Evolutionary conservation across 2,888 invertebrate genomes (phyloP).

Genomic region (Falcaria lacertinaria): DNA sequence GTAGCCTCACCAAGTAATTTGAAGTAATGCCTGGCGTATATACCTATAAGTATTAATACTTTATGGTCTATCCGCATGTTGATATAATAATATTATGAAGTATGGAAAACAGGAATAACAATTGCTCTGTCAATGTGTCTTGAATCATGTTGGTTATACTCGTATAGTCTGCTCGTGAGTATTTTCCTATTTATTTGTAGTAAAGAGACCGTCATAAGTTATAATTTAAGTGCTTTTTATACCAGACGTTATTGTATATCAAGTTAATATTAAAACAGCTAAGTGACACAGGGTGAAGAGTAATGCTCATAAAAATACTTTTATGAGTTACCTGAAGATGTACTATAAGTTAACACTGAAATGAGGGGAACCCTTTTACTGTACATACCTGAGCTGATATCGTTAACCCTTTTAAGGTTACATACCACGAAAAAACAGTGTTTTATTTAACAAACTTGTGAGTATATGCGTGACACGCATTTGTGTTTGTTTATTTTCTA

Average conservation of each 20-base stretch:
- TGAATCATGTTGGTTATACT: neutral
- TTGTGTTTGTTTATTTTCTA: neutral
- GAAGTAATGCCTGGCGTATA: no score
- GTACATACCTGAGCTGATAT: conserved; percentile 2
- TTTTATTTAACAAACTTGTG: no score
- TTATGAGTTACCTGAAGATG: conserved; percentile 21
- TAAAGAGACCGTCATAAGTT: neutral
- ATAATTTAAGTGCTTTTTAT: neutral
- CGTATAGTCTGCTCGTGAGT: conserved; percentile 1
- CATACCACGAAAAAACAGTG: neutral
- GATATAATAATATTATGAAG: neutral
- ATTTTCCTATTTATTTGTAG: neutral
- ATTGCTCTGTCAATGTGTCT: neutral
- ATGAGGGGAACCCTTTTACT: conserved; percentile 15
- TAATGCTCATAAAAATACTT: conserved; percentile 19
- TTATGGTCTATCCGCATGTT: neutral
- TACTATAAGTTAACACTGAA: conserved; percentile 16
- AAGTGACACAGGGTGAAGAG: conserved; percentile 16
- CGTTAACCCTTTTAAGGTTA: neutral
- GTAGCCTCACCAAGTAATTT: no score
- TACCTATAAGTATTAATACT: neutral
- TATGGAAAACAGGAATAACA: neutral
- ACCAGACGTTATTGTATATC: neutral
- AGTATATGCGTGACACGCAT: no score
- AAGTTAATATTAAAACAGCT: conserved; percentile 15